phyloP scores from a whole-genome alignment of 1,140 invertebrate species.

The Euborellia annulipes region DNA sequence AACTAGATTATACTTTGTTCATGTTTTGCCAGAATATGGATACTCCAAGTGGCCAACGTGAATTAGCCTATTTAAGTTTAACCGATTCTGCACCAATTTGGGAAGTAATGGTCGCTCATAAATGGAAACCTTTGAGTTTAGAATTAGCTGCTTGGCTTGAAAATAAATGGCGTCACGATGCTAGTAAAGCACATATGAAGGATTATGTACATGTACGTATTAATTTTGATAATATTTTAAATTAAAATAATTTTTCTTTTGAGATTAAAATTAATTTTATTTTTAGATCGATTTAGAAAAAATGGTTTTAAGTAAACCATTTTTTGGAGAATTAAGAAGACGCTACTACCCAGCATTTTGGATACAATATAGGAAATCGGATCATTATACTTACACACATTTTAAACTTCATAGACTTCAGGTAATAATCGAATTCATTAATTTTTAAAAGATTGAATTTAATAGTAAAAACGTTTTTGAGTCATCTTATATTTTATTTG shows the following conservation, averaged over 20 bases:
- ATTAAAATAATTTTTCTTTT: too few species aligned
- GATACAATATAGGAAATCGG: conserved; percentile 52
- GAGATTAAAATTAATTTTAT: too few species aligned
- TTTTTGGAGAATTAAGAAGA: conserved; percentile 56
- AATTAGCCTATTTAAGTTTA: conserved; percentile 48
- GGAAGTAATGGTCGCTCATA: conserved; percentile 63
- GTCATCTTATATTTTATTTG: too few species aligned
- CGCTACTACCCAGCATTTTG: conserved; percentile 60
- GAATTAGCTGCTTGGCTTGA: conserved; percentile 67
- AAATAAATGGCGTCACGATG: conserved; percentile 53
- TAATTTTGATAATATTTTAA: too few species aligned
- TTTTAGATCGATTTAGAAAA: conserved; percentile 61
- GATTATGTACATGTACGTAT: conserved; percentile 41
- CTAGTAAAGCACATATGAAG: conserved; percentile 54
- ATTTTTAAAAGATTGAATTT: too few species aligned
- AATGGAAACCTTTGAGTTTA: conserved; percentile 59
- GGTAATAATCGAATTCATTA: too few species aligned
- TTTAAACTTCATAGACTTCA: conserved; percentile 49
- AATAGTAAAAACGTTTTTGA: too few species aligned
- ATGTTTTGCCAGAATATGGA: not conserved
- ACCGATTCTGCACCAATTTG: conserved; percentile 54
- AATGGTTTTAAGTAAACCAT: conserved; percentile 79
- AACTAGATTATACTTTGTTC: too few species aligned
- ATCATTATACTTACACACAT: conserved; percentile 48
- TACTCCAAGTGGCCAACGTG: conserved; percentile 20